Evolutionary conservation across 2,797 vertebrate species (phyloP), one percentile per base, ranked within the genome.

Genomic region (Meriones psammophilus): DNA sequence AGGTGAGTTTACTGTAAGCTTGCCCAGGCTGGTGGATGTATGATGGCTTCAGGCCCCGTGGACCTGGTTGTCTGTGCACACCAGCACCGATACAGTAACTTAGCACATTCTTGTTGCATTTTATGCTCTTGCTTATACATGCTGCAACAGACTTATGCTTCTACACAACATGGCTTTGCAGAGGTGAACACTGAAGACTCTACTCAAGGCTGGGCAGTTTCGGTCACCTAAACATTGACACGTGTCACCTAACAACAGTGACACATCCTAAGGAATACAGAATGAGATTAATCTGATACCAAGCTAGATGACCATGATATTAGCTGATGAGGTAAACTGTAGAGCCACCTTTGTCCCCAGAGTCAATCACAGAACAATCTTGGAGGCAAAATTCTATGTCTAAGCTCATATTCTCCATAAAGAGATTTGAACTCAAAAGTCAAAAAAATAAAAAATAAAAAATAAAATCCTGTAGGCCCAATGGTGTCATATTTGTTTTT

Each of bases 101-200:
- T 39, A 17, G 22, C 4, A 36, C 62, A 0, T 5, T 6, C 36
- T 28, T 2, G 20, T 5, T 1, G 24, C 5, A 0, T 15, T 26
- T 33, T 13, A 28, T 1, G 10, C 0, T 2, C n/a, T 24, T 26
- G 39, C 1, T 39, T 8, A 33, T 0, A 0, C 0, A 0, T 14
- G 68, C 30, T 5, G 22, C 58, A 1, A 0, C 0, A 1, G 46
- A 66, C 8, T n/a, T 2, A 0, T 62, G 26, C 42, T 62, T 24
- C 91, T 0, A 26, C 30, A 14, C 56, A 8, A 0, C 30, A 0
- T 1, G 14, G 28, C 3, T 50, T 85, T 54, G 13, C 13, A 2
- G 5, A 22, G 15, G 24, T 8, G 1, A 7, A 1, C 0, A 0
- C 42, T 36, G 12, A 26, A 58, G 17, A 8, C 6, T 0, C 0